Percentiles rank a stretch among this genome's conserved stretches.
Conservation (phyloP, 1,140 invertebrate genomes). For the Drosophila subpulchrella region DNA sequence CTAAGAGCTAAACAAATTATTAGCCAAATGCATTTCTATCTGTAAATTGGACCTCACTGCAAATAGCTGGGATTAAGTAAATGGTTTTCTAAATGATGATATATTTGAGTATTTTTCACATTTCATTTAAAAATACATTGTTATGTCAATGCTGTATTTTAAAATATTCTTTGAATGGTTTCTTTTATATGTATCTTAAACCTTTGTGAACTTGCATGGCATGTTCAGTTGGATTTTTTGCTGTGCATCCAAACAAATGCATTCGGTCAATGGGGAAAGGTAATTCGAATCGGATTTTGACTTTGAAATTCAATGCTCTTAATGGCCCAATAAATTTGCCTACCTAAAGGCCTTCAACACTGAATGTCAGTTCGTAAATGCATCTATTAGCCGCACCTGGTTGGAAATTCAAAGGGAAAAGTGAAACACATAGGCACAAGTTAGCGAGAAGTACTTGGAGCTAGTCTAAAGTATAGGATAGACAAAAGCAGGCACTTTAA, state of each 20-base stretch:
- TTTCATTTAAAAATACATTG: neutral
- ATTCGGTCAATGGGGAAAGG: slow-evolving; percentile 3
- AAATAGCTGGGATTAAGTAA: neutral
- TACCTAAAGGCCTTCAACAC: neutral
- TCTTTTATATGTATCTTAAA: too few relatives aligned
- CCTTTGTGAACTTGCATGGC: too few relatives aligned
- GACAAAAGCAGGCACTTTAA: neutral
- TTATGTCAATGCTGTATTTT: neutral
- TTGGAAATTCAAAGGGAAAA: neutral
- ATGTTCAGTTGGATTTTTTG: too few relatives aligned
- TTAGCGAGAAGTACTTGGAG: neutral
- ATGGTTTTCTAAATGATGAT: neutral
- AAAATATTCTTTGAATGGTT: too few relatives aligned
- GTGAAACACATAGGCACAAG: neutral
- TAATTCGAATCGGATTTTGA: slow-evolving; percentile 29
- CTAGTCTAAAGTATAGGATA: neutral
- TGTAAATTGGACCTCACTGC: neutral
- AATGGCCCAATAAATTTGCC: slow-evolving; percentile 23
- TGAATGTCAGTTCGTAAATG: neutral
- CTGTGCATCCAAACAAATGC: neutral
- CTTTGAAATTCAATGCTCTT: slow-evolving; percentile 26
- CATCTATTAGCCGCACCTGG: neutral
- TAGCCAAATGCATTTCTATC: slow-evolving; percentile 7
- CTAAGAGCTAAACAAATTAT: slow-evolving; percentile 17
- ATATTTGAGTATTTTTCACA: neutral